These are phyloP conservation scores for Furcula furcula DNA, from an alignment of 2,888 invertebrate species.

Conservation along the genomic window DNA sequence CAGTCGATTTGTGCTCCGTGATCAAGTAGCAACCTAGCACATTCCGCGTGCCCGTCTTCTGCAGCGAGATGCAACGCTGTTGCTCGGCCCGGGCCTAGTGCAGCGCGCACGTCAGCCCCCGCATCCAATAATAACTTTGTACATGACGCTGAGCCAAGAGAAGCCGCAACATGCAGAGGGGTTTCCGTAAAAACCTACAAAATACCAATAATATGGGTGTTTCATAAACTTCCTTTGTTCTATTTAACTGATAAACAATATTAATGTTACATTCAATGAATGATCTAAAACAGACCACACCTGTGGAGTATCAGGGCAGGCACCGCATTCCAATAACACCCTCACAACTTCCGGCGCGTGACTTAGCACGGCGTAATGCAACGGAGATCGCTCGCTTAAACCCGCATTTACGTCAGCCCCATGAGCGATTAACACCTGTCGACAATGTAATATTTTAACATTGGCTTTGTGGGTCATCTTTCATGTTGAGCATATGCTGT, in stretches of 20 bases:
- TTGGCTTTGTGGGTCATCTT: slow-evolving; percentile 32
- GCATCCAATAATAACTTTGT: slow-evolving; percentile 87
- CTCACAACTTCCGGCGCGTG: slow-evolving; percentile 88
- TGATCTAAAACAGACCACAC: slow-evolving; percentile 57
- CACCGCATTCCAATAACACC: slow-evolving; percentile 87
- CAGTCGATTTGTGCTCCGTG: slow-evolving; percentile 89
- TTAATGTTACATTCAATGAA: slow-evolving; percentile 11
- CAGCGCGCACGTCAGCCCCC: slow-evolving; percentile 90
- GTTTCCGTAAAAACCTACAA: slow-evolving; percentile 90
- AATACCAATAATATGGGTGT: slow-evolving; percentile 20
- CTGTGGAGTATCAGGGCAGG: slow-evolving; percentile 91
- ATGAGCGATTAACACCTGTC: slow-evolving; percentile 83
- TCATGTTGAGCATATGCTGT: slow-evolving; percentile 34
- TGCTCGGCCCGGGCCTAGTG: slow-evolving; percentile 85
- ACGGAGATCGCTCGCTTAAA: slow-evolving; percentile 85
- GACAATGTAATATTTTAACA: slow-evolving; percentile 31
- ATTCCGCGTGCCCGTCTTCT: slow-evolving; percentile 92
- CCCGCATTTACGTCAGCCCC: slow-evolving; percentile 93
- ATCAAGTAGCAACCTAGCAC: slow-evolving; percentile 86
- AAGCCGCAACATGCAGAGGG: slow-evolving; percentile 90
- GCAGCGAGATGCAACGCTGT: slow-evolving; percentile 94
- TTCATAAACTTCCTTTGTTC: slow-evolving; percentile 11
- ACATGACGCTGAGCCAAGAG: slow-evolving; percentile 86
- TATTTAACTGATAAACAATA: too few relatives aligned
- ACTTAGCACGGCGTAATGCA: slow-evolving; percentile 92